Evolutionary conservation across 2,797 vertebrate species (phyloP).

Genomic region (Toxotes lorentzi): DNA sequence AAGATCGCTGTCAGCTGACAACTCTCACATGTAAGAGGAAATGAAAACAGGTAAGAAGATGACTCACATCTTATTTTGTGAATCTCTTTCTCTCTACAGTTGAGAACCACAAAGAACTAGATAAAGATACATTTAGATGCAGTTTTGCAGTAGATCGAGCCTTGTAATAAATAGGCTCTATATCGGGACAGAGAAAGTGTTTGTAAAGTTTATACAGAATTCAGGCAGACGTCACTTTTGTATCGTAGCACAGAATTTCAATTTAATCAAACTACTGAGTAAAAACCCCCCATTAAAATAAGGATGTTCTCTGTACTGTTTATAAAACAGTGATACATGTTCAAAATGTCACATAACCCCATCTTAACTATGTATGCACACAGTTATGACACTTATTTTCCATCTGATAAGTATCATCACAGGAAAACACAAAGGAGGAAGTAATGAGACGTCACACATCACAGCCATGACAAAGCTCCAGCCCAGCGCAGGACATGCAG

Average conservation of each 20-base stretch:
- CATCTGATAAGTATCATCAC: neutral
- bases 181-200: neutral
- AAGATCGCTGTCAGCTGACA: conserved; percentile 16
- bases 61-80: neutral
- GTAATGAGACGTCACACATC: neutral
- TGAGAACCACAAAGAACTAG: conserved; percentile 2
- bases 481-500: neutral
- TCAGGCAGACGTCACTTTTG: neutral
- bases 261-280: neutral
- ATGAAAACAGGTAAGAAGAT: conserved; percentile 31
- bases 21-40: conserved; percentile 44
- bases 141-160: neutral
- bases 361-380: conserved; percentile 1
- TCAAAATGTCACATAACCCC: conserved; percentile 15
- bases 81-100: neutral
- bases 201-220: neutral
- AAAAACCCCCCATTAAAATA: neutral
- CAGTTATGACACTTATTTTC: conserved; percentile 19
- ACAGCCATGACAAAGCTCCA: conserved; percentile 1
- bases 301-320: neutral
- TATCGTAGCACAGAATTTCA: neutral
- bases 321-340: conserved; percentile 20
- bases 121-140: conserved; percentile 2
- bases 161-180: neutral
- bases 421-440: conserved; percentile 44